phyloP scores from a whole-genome alignment of 2,888 invertebrate species.

The Drosophila mimica region DNA sequence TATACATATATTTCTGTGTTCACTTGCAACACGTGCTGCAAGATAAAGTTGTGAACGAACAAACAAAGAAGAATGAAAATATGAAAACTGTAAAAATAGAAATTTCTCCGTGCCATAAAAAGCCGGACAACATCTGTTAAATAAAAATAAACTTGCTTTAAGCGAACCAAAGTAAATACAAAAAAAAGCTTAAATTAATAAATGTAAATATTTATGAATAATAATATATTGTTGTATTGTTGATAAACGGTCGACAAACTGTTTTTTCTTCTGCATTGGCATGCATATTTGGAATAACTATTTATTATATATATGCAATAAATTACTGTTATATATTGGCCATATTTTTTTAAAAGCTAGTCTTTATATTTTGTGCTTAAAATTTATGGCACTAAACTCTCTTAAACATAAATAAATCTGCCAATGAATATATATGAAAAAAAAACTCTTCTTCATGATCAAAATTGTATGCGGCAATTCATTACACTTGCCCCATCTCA shows the following conservation, averaged over 20 bases:
- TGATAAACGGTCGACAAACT: background rate
- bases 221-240: background rate
- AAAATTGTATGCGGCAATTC: slow-evolving; percentile 46
- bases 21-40: slow-evolving; percentile 34
- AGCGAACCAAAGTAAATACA: background rate
- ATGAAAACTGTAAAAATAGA: slow-evolving; percentile 1
- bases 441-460: slow-evolving; percentile 15
- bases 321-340: slow-evolving; percentile 24
- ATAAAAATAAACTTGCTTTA: background rate
- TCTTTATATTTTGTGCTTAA: slow-evolving; percentile 12
- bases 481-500: slow-evolving; percentile 33
- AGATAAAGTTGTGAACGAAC: slow-evolving; percentile 22
- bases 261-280: slow-evolving; percentile 6
- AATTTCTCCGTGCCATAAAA: background rate
- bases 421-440: slow-evolving; percentile 4
- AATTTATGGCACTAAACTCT: slow-evolving; percentile 32
- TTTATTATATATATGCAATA: slow-evolving; percentile 18
- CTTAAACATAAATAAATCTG: slow-evolving; percentile 20
- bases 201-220: slow-evolving; percentile 7
- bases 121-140: slow-evolving; percentile 6
- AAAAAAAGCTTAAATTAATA: background rate
- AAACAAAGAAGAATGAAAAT: background rate
- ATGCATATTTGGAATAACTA: slow-evolving; percentile 15
- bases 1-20: background rate
- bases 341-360: slow-evolving; percentile 19